These are phyloP conservation scores for Carterocephalus palaemon DNA, from an alignment of 2,888 invertebrate genomes.

Conservation along the genomic window DNA sequence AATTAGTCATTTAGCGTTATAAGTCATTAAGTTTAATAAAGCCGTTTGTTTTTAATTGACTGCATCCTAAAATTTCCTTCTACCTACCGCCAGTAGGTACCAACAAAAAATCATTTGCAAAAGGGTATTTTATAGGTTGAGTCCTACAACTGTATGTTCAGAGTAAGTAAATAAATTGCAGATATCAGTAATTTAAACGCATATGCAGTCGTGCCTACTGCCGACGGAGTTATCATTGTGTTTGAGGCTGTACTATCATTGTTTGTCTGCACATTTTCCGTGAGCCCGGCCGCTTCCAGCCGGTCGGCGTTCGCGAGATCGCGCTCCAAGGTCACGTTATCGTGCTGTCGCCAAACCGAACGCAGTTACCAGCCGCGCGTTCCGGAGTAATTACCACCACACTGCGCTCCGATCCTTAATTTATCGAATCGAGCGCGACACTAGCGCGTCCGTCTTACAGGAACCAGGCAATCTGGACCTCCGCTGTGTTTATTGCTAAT, in stretches of 20 bases:
- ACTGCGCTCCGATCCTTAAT: slow-evolving; percentile 34
- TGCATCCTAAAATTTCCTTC: slow-evolving; percentile 43
- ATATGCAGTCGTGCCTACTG: slow-evolving; percentile 33
- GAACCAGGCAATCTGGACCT: slow-evolving; percentile 71
- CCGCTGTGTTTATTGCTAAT: slow-evolving; percentile 68
- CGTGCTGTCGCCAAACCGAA: slow-evolving; percentile 62
- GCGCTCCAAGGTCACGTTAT: slow-evolving; percentile 75
- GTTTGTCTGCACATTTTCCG: slow-evolving; percentile 72
- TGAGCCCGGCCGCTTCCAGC: slow-evolving; percentile 61
- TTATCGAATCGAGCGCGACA: slow-evolving; percentile 45
- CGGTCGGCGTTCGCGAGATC: slow-evolving; percentile 71
- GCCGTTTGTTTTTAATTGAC: slow-evolving; percentile 64
- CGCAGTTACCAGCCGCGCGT: slow-evolving; percentile 32
- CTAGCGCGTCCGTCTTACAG: slow-evolving; percentile 61
- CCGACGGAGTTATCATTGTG: slow-evolving; percentile 50
- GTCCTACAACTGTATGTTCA: no score
- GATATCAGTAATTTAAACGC: slow-evolving; percentile 1
- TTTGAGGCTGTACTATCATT: slow-evolving; percentile 59
- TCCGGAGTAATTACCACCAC: slow-evolving; percentile 31
- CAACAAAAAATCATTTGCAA: background rate
- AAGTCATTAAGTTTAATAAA: slow-evolving; percentile 60
- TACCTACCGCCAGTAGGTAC: background rate
- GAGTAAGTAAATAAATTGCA: background rate
- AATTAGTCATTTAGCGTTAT: slow-evolving; percentile 70
- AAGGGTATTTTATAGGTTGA: no score